Base-by-base conservation (phyloP, 1,140 invertebrate species). In the Drosophila lini region DNA sequence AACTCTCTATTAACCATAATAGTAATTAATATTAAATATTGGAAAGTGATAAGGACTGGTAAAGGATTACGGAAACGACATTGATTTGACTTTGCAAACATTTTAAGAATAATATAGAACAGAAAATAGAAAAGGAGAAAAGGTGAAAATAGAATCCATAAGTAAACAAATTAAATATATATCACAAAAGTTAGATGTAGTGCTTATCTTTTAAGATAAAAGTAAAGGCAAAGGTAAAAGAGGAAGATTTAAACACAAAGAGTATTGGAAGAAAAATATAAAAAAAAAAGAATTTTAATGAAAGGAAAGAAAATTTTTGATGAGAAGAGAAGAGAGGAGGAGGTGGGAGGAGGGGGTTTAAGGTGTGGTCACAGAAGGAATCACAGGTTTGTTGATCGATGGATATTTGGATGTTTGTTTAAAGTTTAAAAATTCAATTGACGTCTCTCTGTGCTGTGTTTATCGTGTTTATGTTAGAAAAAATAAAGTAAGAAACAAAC, bases 121-220 rank as follows among this genome's bases (percentile, higher is more conserved):
- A 67, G 80, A 36, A 53, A 34, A 88, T 48, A 71, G 52, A 71
- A 53, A 71, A 88, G 83, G 83, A 86, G 84, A 86, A 86, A 88
- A 86, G 83, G 83, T 86, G 83, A 86, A 53, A 86, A 86, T 86
- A 86, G 83, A 74, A 70, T 80, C 74, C 45, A 83, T 86, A 86
- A 86, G 83, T 82, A 82, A 80, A 83, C 36, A 74, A 86, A 75
- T 70, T 59, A 58, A 84, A 52, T 62, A 77, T 76, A 77, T 76
- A 53, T 53, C 32, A 53, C 50, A 53, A 73, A 67, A 79, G 36
- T 41, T 82, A 88, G 73, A 67, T 61, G 50, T 88, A 86, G 80
- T 47, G 45, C 64, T 60, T 59, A 73, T 5, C n/a, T 10, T 13
- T 44, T 71, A 61, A 85, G 53, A 50, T n/a, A 31, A 48, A 31